A percentile compares a stretch with the other conserved stretches of the same genome.
These are phyloP conservation scores for Leptura quadrifasciata DNA, from an alignment of 2,888 invertebrate genomes.

Conservation along the genomic window DNA sequence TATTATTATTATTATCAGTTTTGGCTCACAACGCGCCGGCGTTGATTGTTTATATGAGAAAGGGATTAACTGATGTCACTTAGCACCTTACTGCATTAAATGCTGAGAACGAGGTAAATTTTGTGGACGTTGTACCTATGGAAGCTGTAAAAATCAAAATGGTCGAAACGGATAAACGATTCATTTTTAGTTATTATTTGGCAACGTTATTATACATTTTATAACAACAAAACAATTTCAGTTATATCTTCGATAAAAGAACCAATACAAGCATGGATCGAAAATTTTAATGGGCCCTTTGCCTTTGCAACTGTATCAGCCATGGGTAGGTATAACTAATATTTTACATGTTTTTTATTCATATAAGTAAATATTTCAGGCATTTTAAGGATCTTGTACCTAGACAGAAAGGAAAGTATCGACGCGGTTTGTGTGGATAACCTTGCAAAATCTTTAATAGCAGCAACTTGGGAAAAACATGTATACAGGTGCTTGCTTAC, in stretches of 20 bases:
- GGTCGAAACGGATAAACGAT: no score
- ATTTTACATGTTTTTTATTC: not conserved
- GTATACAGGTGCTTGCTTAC: not conserved
- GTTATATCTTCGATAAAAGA: constrained; percentile 50
- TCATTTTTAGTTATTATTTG: no score
- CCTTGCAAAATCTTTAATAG: not conserved
- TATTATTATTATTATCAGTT: no score
- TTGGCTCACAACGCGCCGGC: no score
- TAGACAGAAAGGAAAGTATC: not conserved
- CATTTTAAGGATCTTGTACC: not conserved
- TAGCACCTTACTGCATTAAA: no score
- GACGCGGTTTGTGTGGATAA: not conserved
- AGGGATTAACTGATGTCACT: no score
- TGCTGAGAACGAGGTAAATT: no score
- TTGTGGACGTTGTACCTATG: no score
- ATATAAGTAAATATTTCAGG: not conserved
- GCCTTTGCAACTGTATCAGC: constrained; percentile 65
- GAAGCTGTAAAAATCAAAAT: no score
- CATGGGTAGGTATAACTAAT: not conserved
- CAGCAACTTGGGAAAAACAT: not conserved
- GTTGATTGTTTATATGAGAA: no score
- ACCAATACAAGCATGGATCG: constrained; percentile 80
- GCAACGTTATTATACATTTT: no score
- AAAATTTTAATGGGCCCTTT: constrained; percentile 93
- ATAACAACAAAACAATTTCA: constrained; percentile 18